phyloP scores from a whole-genome alignment of 2,888 invertebrate genomes.

The Yponomeuta malinellus region DNA sequence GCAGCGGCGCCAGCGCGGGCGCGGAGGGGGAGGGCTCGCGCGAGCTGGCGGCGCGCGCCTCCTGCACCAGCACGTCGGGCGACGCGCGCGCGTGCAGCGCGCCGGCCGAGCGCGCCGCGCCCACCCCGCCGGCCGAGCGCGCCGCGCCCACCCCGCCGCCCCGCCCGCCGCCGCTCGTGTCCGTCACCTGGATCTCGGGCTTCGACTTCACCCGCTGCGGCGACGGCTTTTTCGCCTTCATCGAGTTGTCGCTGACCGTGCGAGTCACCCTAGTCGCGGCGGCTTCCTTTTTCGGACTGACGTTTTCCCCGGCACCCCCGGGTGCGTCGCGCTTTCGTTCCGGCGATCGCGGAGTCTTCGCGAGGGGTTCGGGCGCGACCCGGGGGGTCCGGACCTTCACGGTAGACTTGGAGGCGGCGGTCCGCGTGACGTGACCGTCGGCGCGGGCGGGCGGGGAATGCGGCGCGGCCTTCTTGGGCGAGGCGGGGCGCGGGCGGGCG shows the following conservation, averaged over 20 bases:
- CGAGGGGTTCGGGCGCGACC: conserved; percentile 21
- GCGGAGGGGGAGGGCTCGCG: conserved; percentile 80
- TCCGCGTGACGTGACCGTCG: too few relatives aligned
- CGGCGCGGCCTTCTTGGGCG: too few relatives aligned
- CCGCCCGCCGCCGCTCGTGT: conserved; percentile 22
- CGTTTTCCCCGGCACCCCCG: conserved; percentile 51
- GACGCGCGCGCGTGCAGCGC: conserved; percentile 20
- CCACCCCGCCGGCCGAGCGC: too few relatives aligned
- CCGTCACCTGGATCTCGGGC: conserved; percentile 66
- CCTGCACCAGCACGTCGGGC: conserved; percentile 79
- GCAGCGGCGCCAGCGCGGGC: too few relatives aligned
- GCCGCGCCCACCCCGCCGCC: too few relatives aligned
- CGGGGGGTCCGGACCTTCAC: too few relatives aligned
- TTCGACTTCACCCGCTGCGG: conserved; percentile 66
- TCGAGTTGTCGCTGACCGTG: conserved; percentile 75
- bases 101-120: too few relatives aligned
- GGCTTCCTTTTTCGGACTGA: conserved; percentile 52
- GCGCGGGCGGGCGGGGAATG: too few relatives aligned
- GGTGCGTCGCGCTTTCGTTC: conserved; percentile 50
- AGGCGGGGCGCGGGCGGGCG: too few relatives aligned
- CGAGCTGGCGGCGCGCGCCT: conserved; percentile 84
- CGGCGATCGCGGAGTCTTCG: conserved; percentile 31
- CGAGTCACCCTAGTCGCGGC: conserved; percentile 62
- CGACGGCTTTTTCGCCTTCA: conserved; percentile 62
- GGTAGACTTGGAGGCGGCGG: too few relatives aligned